Percentiles rank a stretch among this genome's conserved stretches.
phyloP scores from a whole-genome alignment of 92 coral and sea anemone genomes.

The Chrysogorgia sp. region DNA sequence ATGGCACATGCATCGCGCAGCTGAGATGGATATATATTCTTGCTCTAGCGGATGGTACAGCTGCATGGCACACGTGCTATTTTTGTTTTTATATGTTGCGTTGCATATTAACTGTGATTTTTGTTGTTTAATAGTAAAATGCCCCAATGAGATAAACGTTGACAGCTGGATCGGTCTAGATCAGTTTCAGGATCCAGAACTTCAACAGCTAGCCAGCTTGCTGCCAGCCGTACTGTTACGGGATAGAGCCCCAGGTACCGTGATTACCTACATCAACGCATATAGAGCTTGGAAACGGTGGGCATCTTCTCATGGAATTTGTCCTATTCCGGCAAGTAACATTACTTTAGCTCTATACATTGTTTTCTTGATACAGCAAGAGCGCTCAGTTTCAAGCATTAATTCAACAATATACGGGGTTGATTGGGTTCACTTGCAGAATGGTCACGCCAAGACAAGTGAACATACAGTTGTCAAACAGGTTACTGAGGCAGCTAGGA shows the following conservation, averaged over 20 bases:
- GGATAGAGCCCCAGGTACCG: conserved; percentile 64
- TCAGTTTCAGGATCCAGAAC: conserved; percentile 42
- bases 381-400: background rate
- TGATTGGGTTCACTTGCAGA: conserved; percentile 46
- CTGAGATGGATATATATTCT: background rate
- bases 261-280: conserved; percentile 49
- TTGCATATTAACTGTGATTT: background rate
- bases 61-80: background rate
- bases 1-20: background rate
- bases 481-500: conserved; percentile 41
- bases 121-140: conserved; percentile 5
- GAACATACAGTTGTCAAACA: conserved; percentile 32
- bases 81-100: background rate
- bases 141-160: conserved; percentile 13
- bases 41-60: background rate
- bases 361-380: conserved; percentile 10
- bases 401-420: conserved; percentile 51
- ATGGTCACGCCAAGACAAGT: conserved; percentile 41
- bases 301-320: conserved; percentile 26
- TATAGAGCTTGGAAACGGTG: conserved; percentile 53
- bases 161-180: background rate
- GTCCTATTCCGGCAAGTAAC: conserved; percentile 1
- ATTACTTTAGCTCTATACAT: background rate
- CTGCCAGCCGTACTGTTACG: conserved; percentile 52
- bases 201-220: conserved; percentile 42